Base-by-base conservation (phyloP, 2,888 invertebrate species). In the Dioctria linearis region DNA sequence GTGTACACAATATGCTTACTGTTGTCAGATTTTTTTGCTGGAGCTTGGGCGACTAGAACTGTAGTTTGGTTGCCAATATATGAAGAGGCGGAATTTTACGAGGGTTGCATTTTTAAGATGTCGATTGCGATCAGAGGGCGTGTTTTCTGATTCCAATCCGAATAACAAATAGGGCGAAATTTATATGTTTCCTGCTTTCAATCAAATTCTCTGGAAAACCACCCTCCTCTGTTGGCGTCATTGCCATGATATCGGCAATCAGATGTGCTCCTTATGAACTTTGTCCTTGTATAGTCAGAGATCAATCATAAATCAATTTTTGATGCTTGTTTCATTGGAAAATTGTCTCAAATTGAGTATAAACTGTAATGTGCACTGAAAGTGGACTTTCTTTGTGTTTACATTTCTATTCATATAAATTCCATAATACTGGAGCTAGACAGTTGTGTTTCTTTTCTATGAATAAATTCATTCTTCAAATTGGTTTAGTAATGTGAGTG, bases 271-370 rank as follows among this genome's bases (percentile, higher is more conserved):
- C 57, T 39, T 54, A 39, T 9, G 25, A 11, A 69, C 25, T 25
- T 13, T 9, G 57, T 37, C 46, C 57, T 39, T n/a, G 39, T 59
- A 9, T 42, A 40, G 76, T 37, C 25, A 63, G 40, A 49, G 71
- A 82, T 82, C 79, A 80, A 80, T 82, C 80, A 80, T 82, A 82
- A 82, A 82, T 80, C 80, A 82, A 80, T 82, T 75, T 80, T 76
- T 40, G 61, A 43, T 78, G 80, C 63, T 71, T 82, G 25, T 25
- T 80, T 80, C 78, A 63, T 69, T 61, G 76, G 63, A 65, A 65
- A 71, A 71, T 73, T 69, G 57, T 39, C 54, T 80, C 40, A 78
- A 82, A 82, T 82, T 75, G 80, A 80, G 71, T 78, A 69, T 57
- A 82, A 65, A 69, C 69, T 9, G 42, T 57, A 78, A 25, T 25